Percentiles rank a stretch among this genome's conserved stretches.
phyloP scores from a whole-genome alignment of 2,888 invertebrate species.

The Falcaria lacertinaria region DNA sequence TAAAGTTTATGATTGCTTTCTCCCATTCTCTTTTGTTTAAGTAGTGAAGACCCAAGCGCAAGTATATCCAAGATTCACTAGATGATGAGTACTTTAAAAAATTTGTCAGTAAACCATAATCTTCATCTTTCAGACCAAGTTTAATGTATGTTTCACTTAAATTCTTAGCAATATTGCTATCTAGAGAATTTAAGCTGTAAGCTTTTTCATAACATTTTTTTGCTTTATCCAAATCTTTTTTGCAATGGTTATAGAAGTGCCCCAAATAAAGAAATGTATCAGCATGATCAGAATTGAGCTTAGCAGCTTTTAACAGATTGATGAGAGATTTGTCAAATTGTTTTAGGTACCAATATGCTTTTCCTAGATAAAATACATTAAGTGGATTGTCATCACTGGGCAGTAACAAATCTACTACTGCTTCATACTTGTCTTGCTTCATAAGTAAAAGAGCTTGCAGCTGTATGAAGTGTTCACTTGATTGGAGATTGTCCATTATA shows the following conservation, averaged over 20 bases:
- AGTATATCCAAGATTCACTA: constrained; percentile 87
- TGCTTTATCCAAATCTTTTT: constrained; percentile 85
- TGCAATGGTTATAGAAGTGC: constrained; percentile 82
- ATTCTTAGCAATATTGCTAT: constrained; percentile 83
- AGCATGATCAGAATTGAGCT: constrained; percentile 86
- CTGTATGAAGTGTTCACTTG: constrained; percentile 48
- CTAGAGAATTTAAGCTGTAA: constrained; percentile 84
- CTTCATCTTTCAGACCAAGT: constrained; percentile 82
- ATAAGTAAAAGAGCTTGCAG: constrained; percentile 73
- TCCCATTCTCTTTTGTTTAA: constrained; percentile 85
- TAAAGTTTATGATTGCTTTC: constrained; percentile 87
- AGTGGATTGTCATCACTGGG: constrained; percentile 58
- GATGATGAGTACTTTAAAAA: constrained; percentile 61
- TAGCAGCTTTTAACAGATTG: constrained; percentile 84
- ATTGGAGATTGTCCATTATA: constrained; percentile 44
- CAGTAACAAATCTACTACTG: constrained; percentile 77
- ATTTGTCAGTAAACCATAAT: constrained; percentile 81
- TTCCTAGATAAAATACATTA: constrained; percentile 80
- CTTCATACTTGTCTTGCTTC: constrained; percentile 68
- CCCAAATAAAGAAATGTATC: constrained; percentile 88
- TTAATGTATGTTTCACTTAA: constrained; percentile 88
- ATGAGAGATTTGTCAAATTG: constrained; percentile 81
- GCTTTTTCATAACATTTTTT: constrained; percentile 92
- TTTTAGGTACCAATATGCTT: constrained; percentile 79
- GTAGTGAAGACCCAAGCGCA: constrained; percentile 91